Evolutionary conservation across 2,888 invertebrate species (phyloP).

Genomic region (Argyresthia albistria): DNA sequence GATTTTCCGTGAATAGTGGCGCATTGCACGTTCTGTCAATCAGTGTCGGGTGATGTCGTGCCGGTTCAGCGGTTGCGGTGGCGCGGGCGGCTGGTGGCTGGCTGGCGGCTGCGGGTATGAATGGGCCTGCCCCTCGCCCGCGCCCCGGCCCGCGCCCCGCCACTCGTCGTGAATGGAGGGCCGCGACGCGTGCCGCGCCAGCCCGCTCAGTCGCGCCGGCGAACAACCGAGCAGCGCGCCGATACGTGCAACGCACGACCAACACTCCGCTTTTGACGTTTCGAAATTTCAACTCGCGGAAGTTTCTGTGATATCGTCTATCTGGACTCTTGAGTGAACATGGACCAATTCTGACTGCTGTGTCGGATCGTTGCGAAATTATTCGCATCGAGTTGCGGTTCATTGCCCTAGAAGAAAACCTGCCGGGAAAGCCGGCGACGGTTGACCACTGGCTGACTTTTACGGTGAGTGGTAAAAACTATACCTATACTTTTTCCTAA

Average conservation of each 20-base stretch:
- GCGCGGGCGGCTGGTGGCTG: not conserved
- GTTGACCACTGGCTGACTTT: constrained; percentile 36
- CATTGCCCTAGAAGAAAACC: constrained; percentile 24
- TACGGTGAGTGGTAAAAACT: constrained; percentile 56
- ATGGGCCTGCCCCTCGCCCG: not conserved
- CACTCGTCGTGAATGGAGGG: constrained; percentile 66
- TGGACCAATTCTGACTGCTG: constrained; percentile 11
- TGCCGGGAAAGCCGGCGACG: constrained; percentile 41
- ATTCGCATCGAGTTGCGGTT: constrained; percentile 10
- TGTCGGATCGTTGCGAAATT: constrained; percentile 9
- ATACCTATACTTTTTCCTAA: constrained; percentile 25
- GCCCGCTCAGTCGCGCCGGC: constrained; percentile 56
- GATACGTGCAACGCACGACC: constrained; percentile 48
- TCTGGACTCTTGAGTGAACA: constrained; percentile 24
- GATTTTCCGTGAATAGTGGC: constrained; percentile 17
- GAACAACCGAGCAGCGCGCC: constrained; percentile 38
- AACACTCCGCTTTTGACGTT: constrained; percentile 37
- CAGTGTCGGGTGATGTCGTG: constrained; percentile 14
- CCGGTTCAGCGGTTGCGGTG: not conserved
- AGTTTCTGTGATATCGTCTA: constrained; percentile 19
- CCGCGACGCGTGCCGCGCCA: constrained; percentile 61
- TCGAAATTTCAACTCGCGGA: constrained; percentile 45
- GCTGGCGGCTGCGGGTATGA: not conserved
- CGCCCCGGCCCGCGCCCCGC: constrained; percentile 21
- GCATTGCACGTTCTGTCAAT: constrained; percentile 20